phyloP scores from a whole-genome alignment of 2,888 invertebrate species.

The Euproctis similis region DNA sequence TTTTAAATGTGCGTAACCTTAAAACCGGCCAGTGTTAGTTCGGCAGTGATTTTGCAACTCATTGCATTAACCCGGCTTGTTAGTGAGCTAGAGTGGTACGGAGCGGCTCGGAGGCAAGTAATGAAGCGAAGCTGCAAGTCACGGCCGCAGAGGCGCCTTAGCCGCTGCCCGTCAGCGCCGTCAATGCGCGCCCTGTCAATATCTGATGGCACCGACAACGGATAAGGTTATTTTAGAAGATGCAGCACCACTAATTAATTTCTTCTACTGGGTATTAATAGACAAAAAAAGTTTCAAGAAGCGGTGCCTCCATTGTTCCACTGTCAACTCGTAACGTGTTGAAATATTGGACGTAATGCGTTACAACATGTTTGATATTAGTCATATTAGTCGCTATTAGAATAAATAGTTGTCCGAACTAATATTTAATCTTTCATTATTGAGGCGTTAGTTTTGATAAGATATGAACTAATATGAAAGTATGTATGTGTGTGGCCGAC shows the following conservation, averaged over 20 bases:
- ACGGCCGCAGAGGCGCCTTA: conserved; percentile 59
- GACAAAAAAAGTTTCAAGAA: conserved; percentile 55
- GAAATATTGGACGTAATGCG: conserved; percentile 31
- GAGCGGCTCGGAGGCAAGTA: conserved; percentile 45
- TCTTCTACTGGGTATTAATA: conserved; percentile 44
- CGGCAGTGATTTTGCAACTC: conserved; percentile 63
- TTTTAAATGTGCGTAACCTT: no score
- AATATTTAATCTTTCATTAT: conserved; percentile 23
- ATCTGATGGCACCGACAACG: conserved; percentile 61
- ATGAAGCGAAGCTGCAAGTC: conserved; percentile 70
- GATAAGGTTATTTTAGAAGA: conserved; percentile 69
- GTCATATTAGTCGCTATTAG: conserved; percentile 19
- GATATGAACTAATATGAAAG: no score
- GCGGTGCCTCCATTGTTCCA: conserved; percentile 56
- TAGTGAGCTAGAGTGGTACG: conserved; percentile 45
- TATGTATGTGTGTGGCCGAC: conserved; percentile 36
- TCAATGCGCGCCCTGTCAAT: conserved; percentile 64
- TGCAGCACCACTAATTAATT: conserved; percentile 69
- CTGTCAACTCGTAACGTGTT: conserved; percentile 44
- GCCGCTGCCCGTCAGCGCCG: conserved; percentile 45
- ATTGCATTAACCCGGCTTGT: conserved; percentile 74
- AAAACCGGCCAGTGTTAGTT: conserved; percentile 21
- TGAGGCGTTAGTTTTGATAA: conserved; percentile 19
- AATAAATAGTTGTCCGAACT: conserved; percentile 15
- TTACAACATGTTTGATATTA: conserved; percentile 11